These are phyloP conservation scores for Pampusana beccarii DNA, from an alignment of 2,113 vertebrate species.

Conservation along the genomic window DNA sequence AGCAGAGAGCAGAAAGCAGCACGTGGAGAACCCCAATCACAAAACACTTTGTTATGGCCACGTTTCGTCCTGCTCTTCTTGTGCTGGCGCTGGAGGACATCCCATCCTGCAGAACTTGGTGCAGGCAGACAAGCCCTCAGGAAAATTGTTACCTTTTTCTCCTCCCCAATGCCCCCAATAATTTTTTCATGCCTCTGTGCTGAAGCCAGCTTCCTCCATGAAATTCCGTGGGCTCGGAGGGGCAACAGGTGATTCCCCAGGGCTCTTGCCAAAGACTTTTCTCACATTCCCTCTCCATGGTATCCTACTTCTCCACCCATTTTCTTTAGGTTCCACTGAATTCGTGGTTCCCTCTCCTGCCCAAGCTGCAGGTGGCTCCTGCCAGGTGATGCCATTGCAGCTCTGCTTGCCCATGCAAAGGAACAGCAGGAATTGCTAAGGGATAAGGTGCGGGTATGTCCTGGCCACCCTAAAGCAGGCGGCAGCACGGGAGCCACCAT, in stretches of 20 bases:
- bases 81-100: background rate
- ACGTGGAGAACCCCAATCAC: background rate
- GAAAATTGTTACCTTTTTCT: background rate
- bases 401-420: background rate
- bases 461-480: background rate
- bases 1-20: background rate
- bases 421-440: background rate
- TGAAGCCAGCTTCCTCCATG: background rate
- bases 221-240: background rate
- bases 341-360: background rate
- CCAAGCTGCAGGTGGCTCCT: background rate
- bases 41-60: background rate
- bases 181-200: background rate
- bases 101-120: background rate
- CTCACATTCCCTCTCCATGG: background rate
- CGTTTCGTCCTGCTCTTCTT: background rate
- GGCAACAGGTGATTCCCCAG: background rate
- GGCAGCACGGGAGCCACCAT: background rate
- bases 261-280: background rate
- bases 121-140: background rate
- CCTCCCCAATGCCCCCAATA: accelerated
- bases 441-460: background rate
- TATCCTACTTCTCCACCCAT: background rate
- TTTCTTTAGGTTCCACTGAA: background rate
- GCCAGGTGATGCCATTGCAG: background rate